These are phyloP conservation scores for Gopherus evgoodei DNA, from an alignment of 2,113 vertebrate genomes.

Conservation along the genomic window DNA sequence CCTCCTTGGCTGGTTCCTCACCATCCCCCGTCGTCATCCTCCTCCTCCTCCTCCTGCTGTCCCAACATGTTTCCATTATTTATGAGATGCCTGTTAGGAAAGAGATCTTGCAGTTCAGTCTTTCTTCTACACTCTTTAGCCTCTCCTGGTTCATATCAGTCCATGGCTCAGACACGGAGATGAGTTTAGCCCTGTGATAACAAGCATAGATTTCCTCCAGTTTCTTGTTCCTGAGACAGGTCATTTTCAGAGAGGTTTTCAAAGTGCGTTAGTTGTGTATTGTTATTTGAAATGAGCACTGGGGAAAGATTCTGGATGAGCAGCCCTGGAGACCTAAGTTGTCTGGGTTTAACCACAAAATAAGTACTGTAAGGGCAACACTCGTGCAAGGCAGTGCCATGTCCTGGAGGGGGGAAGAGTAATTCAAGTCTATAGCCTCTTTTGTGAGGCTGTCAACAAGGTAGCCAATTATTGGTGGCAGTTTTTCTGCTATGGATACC, in stretches of 20 bases:
- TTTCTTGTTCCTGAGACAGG: not conserved
- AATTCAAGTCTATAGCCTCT: not conserved
- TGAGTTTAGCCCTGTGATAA: not conserved
- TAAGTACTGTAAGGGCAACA: fast-evolving
- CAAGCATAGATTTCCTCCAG: not conserved
- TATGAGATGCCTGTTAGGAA: conserved; percentile 18
- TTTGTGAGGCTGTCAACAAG: not conserved
- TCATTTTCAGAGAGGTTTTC: not conserved
- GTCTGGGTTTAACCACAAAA: not conserved
- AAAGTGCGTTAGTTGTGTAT: not conserved
- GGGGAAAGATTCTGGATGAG: not conserved
- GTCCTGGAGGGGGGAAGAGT: not conserved
- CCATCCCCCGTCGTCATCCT: not conserved
- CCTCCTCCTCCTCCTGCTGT: not conserved
- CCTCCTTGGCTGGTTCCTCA: not conserved
- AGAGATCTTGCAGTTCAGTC: not conserved
- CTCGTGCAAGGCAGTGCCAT: not conserved
- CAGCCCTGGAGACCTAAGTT: not conserved
- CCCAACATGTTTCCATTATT: conserved; percentile 38
- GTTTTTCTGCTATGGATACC: not conserved
- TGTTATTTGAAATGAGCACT: not conserved
- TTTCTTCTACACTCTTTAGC: not conserved
- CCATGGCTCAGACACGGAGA: not conserved
- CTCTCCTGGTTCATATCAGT: not conserved
- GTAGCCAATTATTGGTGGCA: not conserved